These are phyloP conservation scores for Melipona quadrifasciata DNA, from an alignment of 1,140 invertebrate genomes.

Conservation along the genomic window DNA sequence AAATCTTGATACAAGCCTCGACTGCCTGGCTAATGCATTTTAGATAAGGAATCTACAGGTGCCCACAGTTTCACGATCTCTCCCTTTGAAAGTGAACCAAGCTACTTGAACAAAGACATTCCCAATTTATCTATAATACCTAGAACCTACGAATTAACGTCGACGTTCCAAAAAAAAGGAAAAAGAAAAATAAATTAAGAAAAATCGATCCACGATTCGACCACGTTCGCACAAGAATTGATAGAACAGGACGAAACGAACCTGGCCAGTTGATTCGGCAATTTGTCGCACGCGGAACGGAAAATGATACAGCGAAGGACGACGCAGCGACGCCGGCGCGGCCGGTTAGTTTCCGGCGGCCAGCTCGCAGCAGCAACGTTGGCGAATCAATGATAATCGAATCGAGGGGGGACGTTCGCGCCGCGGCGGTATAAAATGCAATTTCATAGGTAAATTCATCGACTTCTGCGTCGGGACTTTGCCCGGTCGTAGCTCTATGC, in stretches of 20 bases:
- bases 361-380: not conserved
- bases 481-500: constrained; percentile 52
- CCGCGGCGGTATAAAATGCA: constrained; percentile 52
- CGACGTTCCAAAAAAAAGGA: too few species aligned
- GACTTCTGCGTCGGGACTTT: constrained; percentile 57
- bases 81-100: too few species aligned
- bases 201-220: too few species aligned
- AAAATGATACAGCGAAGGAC: constrained; percentile 21
- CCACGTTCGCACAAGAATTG: too few species aligned
- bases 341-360: constrained; percentile 25
- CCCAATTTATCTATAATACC: too few species aligned
- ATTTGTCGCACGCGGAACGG: constrained; percentile 42
- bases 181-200: too few species aligned
- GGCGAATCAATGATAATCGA: constrained; percentile 54
- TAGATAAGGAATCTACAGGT: constrained; percentile 18
- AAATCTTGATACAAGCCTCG: not conserved
- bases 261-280: not conserved
- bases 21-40: constrained; percentile 8
- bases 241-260: not conserved
- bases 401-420: constrained; percentile 20
- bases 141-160: too few species aligned
- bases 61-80: not conserved
- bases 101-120: too few species aligned
- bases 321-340: not conserved
- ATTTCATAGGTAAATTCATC: constrained; percentile 59